Percentiles rank a stretch among this genome's conserved stretches.
Evolutionary conservation across 2,888 invertebrate species (phyloP).

Genomic region (Drosophila quasianomalipes): DNA sequence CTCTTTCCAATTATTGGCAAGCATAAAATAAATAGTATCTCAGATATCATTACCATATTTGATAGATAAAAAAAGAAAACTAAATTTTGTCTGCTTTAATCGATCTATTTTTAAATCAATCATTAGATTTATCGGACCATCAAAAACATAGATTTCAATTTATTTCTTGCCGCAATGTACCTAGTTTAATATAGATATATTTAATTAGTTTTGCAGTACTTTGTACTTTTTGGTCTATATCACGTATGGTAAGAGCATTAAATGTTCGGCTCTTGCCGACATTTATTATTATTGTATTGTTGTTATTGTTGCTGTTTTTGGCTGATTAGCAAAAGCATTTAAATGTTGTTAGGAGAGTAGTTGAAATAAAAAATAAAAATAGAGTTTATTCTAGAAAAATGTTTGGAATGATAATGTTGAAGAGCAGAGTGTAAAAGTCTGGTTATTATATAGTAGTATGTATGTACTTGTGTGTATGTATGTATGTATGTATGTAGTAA

Average conservation of each 20-base stretch:
- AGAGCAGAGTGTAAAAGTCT: slow-evolving; percentile 55
- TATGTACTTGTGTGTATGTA: slow-evolving; percentile 33
- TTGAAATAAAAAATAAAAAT: slow-evolving; percentile 51
- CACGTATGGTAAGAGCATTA: slow-evolving; percentile 47
- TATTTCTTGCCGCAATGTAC: background rate
- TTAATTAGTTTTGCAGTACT: background rate
- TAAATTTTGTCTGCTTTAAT: background rate
- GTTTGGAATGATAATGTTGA: slow-evolving; percentile 38
- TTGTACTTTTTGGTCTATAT: background rate
- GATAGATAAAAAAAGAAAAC: background rate
- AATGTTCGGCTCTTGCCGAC: slow-evolving; percentile 35
- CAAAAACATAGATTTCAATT: background rate
- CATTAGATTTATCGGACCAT: background rate
- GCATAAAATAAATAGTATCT: background rate
- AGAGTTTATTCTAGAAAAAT: slow-evolving; percentile 53
- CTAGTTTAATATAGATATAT: background rate
- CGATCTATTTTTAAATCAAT: background rate
- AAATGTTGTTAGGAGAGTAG: slow-evolving; percentile 53
- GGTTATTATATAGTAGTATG: slow-evolving; percentile 46
- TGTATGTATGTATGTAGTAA: slow-evolving; percentile 23
- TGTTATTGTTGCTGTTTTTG: slow-evolving; percentile 36
- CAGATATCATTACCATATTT: background rate
- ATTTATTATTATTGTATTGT: slow-evolving; percentile 13
- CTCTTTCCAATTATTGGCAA: slow-evolving; percentile 24
- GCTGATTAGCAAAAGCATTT: slow-evolving; percentile 58